A percentile compares a stretch with the other conserved stretches of the same genome.
Evolutionary conservation across 92 coral and sea anemone genomes (phyloP).

Genomic region (Meandrina meandrites): DNA sequence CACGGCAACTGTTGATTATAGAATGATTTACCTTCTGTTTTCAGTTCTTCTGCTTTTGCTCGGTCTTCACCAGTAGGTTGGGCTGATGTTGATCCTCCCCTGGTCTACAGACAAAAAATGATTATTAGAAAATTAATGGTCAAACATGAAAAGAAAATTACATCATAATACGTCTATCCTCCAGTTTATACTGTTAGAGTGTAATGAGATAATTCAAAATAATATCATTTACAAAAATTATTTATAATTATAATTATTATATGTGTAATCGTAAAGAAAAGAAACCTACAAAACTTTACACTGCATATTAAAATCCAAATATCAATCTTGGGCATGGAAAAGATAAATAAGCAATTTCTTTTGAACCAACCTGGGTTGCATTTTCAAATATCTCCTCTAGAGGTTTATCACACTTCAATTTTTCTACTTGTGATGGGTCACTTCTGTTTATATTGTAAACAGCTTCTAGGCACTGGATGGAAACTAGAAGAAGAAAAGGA

Average conservation of each 20-base stretch:
- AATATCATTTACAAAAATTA: too few species aligned
- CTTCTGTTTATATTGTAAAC: slow-evolving; percentile 77
- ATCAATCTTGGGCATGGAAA: too few species aligned
- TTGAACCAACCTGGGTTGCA: slow-evolving; percentile 54
- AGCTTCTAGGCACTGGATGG: slow-evolving; percentile 92
- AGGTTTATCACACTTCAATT: slow-evolving; percentile 71
- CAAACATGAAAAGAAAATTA: neutral
- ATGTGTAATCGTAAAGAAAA: too few species aligned
- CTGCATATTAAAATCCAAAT: too few species aligned
- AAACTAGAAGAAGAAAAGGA: slow-evolving; percentile 58
- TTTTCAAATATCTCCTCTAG: slow-evolving; percentile 87
- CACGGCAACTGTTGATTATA: neutral
- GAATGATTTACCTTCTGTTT: slow-evolving; percentile 80
- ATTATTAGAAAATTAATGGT: neutral
- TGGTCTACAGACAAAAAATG: slow-evolving; percentile 40
- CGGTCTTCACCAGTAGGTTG: slow-evolving; percentile 78
- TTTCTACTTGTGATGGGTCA: slow-evolving; percentile 55
- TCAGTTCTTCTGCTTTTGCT: slow-evolving; percentile 79
- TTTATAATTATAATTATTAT: too few species aligned
- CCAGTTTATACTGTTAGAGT: too few species aligned
- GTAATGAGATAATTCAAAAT: too few species aligned
- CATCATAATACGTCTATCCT: too few species aligned
- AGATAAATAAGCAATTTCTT: too few species aligned
- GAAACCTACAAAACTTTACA: too few species aligned
- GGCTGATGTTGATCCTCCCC: slow-evolving; percentile 67